Base-by-base conservation (phyloP, 2,888 invertebrate species). In the Caprella mutica region DNA sequence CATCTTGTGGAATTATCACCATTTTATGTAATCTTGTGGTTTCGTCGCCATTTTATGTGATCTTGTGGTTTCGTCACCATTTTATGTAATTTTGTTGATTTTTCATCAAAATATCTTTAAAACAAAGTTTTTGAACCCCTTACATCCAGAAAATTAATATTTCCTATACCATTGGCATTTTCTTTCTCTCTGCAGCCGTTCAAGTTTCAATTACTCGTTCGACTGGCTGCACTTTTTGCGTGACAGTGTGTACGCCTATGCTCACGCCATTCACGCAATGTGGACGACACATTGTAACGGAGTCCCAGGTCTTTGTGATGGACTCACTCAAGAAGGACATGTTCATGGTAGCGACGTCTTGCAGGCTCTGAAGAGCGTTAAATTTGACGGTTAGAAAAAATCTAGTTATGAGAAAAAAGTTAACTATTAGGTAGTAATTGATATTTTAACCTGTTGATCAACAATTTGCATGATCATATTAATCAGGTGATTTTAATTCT, bases 161-260 rank as follows among this genome's bases (percentile, higher is more conserved):
- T n/a, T n/a, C n/a, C n/a, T n/a, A n/a, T n/a, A n/a, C n/a, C n/a
- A n/a, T n/a, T n/a, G n/a, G n/a, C n/a, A n/a, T n/a, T n/a, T n/a
- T n/a, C n/a, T n/a, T n/a, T n/a, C n/a, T n/a, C n/a, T n/a, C n/a
- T n/a, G n/a, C n/a, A n/a, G n/a, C n/a, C n/a, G n/a, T n/a, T n/a
- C n/a, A n/a, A n/a, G n/a, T n/a, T n/a, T n/a, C n/a, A n/a, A n/a
- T n/a, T n/a, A n/a, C n/a, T n/a, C n/a, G 63, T 72, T 74, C 51
- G 70, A 71, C 33, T 75, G 74, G 56, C 68, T 77, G 14, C 78
- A 78, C 67, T 77, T 77, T 65, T 75, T 78, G 5, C 69, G 77
- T 24, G 78, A 79, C 67, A 75, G 78, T 1, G 76, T 76, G 6
- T 76, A 76, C 68, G 74, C 78, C 1, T 77, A 76, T 59, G 79